Evolutionary conservation across 2,888 invertebrate species (phyloP).

Genomic region (Phrixothrix hirtus): DNA sequence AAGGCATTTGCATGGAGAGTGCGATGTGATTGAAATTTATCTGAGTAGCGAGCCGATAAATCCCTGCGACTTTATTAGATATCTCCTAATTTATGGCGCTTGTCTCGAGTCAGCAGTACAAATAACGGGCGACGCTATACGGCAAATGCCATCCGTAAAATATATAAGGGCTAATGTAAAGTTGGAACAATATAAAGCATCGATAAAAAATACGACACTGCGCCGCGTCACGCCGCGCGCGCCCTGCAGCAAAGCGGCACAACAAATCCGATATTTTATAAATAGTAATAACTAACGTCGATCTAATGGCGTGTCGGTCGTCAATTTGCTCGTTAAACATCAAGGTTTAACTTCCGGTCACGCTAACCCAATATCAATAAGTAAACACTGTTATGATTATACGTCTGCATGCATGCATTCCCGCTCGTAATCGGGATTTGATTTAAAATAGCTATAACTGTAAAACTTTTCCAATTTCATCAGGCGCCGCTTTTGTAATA

Average conservation of each 20-base stretch:
- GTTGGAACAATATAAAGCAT: slow-evolving; percentile 18
- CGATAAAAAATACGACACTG: slow-evolving; percentile 3
- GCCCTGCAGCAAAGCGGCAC: slow-evolving; percentile 1
- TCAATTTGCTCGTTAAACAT: slow-evolving; percentile 40
- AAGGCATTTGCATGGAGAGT: slow-evolving; percentile 53
- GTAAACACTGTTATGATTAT: slow-evolving; percentile 38
- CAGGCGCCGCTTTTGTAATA: slow-evolving; percentile 41
- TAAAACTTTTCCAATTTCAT: slow-evolving; percentile 55
- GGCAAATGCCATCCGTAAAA: slow-evolving; percentile 40
- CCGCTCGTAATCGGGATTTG: slow-evolving; percentile 38
- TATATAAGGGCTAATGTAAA: slow-evolving; percentile 27
- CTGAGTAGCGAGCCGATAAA: slow-evolving; percentile 55
- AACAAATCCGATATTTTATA: slow-evolving; percentile 19
- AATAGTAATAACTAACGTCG: slow-evolving; percentile 20
- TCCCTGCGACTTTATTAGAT: slow-evolving; percentile 58
- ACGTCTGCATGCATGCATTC: slow-evolving; percentile 39
- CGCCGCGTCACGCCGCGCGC: slow-evolving; percentile 2
- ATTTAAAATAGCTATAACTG: slow-evolving; percentile 48
- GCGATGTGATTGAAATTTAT: slow-evolving; percentile 53
- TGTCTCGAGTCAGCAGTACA: slow-evolving; percentile 52
- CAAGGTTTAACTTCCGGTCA: slow-evolving; percentile 41
- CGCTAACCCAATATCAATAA: slow-evolving; percentile 37
- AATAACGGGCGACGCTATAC: slow-evolving; percentile 48
- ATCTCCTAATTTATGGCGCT: slow-evolving; percentile 57
- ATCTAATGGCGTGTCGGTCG: slow-evolving; percentile 37